A percentile compares a stretch with the other conserved stretches of the same genome.
phyloP scores from a whole-genome alignment of 1,140 invertebrate species.

The Melipona quadrifasciata region DNA sequence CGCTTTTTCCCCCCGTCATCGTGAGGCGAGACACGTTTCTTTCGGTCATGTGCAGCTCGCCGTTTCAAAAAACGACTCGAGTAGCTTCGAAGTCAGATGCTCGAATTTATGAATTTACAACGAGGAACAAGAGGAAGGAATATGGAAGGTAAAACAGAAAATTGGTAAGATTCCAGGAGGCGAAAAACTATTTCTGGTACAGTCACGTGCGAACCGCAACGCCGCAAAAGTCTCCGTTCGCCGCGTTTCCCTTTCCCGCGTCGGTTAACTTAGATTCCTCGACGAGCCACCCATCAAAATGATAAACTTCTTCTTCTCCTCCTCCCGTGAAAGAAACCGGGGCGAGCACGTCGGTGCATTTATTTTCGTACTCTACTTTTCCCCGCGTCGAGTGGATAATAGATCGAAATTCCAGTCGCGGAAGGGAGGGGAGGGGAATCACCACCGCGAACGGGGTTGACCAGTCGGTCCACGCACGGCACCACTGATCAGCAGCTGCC shows the following conservation, averaged over 20 bases:
- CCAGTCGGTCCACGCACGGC: conserved; percentile 6
- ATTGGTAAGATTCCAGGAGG: conserved; percentile 42
- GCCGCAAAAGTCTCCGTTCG: conserved; percentile 23
- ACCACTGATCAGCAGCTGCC: conserved; percentile 35
- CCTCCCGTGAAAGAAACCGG: conserved; percentile 39
- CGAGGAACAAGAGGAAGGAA: too few relatives aligned
- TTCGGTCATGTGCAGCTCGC: too few relatives aligned
- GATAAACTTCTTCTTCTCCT: conserved; percentile 40
- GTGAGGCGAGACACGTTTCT: too few relatives aligned
- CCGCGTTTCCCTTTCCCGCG: conserved; percentile 37
- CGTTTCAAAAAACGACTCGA: too few relatives aligned
- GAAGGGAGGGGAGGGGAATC: not conserved
- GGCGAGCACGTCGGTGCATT: conserved; percentile 38
- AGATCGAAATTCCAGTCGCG: conserved; percentile 46
- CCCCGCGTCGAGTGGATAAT: conserved; percentile 48
- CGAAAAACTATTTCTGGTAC: conserved; percentile 46
- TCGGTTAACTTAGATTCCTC: conserved; percentile 50
- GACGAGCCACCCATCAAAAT: conserved; percentile 46
- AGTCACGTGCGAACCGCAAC: conserved; percentile 30
- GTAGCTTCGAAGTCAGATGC: too few relatives aligned
- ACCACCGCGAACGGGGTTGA: too few relatives aligned
- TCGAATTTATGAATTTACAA: too few relatives aligned
- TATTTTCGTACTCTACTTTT: conserved; percentile 56
- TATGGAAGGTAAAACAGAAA: conserved; percentile 31
- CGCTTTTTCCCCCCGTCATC: too few relatives aligned